Conservation (phyloP, 2,888 invertebrate genomes). For the Plagiodera versicolora region DNA sequence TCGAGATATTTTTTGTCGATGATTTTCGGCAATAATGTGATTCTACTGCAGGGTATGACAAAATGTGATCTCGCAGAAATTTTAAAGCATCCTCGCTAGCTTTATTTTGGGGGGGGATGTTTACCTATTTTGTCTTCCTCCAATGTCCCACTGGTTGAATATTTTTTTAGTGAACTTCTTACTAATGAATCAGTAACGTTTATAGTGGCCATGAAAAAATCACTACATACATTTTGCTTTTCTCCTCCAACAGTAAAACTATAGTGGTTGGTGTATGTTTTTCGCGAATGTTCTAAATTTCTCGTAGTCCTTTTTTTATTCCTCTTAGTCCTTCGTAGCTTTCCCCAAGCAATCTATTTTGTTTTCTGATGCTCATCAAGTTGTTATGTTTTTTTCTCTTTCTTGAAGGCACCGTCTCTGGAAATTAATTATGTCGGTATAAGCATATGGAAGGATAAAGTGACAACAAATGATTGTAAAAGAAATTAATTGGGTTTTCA, state of each 20-base stretch:
- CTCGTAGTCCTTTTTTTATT: conserved; percentile 6
- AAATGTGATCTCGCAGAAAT: conserved; percentile 10
- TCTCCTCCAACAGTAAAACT: conserved; percentile 27
- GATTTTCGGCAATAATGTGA: conserved; percentile 4
- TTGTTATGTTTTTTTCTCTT: no score
- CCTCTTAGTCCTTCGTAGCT: no score
- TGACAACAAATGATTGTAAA: no score
- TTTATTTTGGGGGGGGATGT: conserved; percentile 22
- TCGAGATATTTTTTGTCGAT: background rate
- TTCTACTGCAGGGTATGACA: conserved; percentile 4
- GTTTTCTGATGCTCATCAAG: no score
- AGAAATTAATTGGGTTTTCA: no score
- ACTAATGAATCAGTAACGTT: conserved; percentile 30
- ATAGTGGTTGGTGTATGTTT: conserved; percentile 1
- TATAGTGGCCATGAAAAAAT: conserved; percentile 33
- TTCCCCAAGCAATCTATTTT: no score
- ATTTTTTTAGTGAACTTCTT: conserved; percentile 28
- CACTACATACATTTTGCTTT: conserved; percentile 27
- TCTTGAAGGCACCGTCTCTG: no score
- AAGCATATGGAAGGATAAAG: no score
- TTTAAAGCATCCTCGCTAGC: no score
- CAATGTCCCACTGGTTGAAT: conserved; percentile 18
- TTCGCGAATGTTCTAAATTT: conserved; percentile 13
- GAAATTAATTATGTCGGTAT: no score
- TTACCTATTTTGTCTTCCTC: conserved; percentile 33